These are phyloP conservation scores for Limnephilus rhombicus DNA, from an alignment of 2,888 invertebrate genomes.

Conservation along the genomic window DNA sequence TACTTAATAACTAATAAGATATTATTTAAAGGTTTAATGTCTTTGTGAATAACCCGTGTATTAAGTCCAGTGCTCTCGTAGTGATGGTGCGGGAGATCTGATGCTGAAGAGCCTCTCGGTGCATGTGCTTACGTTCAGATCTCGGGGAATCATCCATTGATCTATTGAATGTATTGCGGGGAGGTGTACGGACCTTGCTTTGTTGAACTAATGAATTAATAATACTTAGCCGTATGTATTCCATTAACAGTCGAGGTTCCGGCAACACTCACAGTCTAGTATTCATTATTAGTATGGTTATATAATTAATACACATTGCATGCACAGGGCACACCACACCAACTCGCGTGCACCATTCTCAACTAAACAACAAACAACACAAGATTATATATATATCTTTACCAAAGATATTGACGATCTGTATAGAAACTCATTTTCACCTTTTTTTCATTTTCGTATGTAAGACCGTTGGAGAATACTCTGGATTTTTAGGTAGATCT, in stretches of 20 bases:
- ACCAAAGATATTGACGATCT: conserved; percentile 51
- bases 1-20: conserved; percentile 48
- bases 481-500: conserved; percentile 60
- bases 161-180: background rate
- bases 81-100: background rate
- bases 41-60: conserved; percentile 1
- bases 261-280: background rate
- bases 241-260: conserved; percentile 17
- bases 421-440: conserved; percentile 36
- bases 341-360: background rate
- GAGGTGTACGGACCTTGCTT: conserved; percentile 37
- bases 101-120: background rate
- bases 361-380: background rate
- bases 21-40: conserved; percentile 20
- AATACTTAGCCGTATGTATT: conserved; percentile 35
- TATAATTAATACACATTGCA: background rate
- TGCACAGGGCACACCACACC: background rate
- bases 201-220: conserved; percentile 45
- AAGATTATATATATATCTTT: conserved; percentile 31
- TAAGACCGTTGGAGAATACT: conserved; percentile 58
- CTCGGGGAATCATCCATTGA: background rate
- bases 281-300: background rate
- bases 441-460: background rate
- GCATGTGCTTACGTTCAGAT: conserved; percentile 41
- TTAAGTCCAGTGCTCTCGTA: background rate